Conservation (phyloP, 2,797 vertebrate genomes). For the Myoxocephalus aenaeus region DNA sequence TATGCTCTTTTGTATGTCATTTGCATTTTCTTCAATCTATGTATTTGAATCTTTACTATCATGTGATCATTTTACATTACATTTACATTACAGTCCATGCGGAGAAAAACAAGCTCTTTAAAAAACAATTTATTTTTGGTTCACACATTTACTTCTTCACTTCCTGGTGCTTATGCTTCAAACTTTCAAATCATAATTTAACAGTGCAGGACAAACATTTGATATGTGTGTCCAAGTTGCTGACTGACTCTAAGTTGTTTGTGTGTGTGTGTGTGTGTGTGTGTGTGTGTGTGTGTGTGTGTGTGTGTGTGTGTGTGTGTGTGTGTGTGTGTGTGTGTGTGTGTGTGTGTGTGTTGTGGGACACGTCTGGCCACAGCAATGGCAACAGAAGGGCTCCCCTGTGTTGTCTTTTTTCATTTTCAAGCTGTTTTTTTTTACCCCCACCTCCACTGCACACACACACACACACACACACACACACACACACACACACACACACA, state of each 20-base stretch:
- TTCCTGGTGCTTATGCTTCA: neutral
- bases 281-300: slow-evolving; percentile 25
- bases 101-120: neutral
- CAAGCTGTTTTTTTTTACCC: slow-evolving; percentile 65
- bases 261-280: slow-evolving; percentile 7
- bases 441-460: slow-evolving; percentile 42
- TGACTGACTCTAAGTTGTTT: slow-evolving; percentile 29
- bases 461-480: slow-evolving; percentile 37
- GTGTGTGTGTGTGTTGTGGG: slow-evolving; percentile 25
- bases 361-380: slow-evolving; percentile 71
- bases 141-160: neutral
- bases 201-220: neutral
- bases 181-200: neutral
- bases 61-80: neutral
- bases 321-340: slow-evolving; percentile 16
- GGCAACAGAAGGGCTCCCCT: slow-evolving; percentile 72
- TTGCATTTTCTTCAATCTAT: slow-evolving; percentile 5
- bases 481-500: slow-evolving; percentile 22
- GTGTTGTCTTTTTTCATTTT: slow-evolving; percentile 69
- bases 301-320: slow-evolving; percentile 5
- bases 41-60: neutral
- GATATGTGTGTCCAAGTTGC: neutral
- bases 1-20: neutral
- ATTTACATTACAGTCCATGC: neutral
- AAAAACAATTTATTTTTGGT: neutral